Conservation (phyloP, 2,888 invertebrate genomes). For the Metalampra italica region DNA sequence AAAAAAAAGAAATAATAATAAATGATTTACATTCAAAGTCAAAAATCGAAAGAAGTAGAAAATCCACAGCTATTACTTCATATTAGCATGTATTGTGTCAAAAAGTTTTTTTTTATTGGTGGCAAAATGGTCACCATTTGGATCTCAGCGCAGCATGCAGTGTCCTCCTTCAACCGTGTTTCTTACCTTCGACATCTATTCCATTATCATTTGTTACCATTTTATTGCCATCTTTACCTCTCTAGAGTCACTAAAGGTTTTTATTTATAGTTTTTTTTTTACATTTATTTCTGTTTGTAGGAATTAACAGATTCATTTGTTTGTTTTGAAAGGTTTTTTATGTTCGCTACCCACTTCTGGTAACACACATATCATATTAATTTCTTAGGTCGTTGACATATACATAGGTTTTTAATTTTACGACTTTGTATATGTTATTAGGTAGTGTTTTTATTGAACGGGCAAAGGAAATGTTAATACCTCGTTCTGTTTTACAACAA, state of each 20-base stretch:
- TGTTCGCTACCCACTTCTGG: neutral
- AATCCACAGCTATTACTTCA: too few species aligned
- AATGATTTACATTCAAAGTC: too few species aligned
- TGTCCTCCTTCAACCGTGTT: neutral
- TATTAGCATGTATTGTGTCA: too few species aligned
- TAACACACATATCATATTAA: slow-evolving; percentile 6
- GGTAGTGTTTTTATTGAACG: slow-evolving; percentile 1
- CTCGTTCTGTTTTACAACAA: neutral
- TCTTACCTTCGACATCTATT: slow-evolving; percentile 9
- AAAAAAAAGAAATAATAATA: too few species aligned
- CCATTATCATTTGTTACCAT: slow-evolving; percentile 47
- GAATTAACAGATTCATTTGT: slow-evolving; percentile 16
- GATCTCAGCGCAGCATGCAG: neutral
- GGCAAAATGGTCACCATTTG: too few species aligned
- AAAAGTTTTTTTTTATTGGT: too few species aligned
- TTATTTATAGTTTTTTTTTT: slow-evolving; percentile 4
- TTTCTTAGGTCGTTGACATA: slow-evolving; percentile 19
- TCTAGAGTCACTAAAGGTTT: slow-evolving; percentile 24
- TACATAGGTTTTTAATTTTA: slow-evolving; percentile 20
- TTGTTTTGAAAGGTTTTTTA: slow-evolving; percentile 16
- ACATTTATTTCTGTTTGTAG: neutral
- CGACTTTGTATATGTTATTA: neutral
- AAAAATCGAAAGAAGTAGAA: too few species aligned
- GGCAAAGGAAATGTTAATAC: neutral
- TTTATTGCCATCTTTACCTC: slow-evolving; percentile 42